phyloP scores from a whole-genome alignment of 2,113 vertebrate species.

The Tretioscincus oriximinensis region DNA sequence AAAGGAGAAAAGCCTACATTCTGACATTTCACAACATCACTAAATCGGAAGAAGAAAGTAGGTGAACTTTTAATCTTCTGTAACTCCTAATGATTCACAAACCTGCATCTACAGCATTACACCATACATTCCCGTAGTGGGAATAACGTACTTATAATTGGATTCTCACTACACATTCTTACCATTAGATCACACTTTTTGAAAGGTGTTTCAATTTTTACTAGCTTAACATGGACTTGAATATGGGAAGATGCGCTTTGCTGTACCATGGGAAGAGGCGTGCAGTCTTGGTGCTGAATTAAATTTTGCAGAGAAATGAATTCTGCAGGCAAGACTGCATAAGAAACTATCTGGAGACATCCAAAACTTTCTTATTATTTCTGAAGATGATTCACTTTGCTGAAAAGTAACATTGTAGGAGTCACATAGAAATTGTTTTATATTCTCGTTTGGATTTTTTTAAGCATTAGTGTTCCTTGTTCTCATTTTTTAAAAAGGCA shows the following conservation, averaged over 20 bases:
- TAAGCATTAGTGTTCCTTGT: background rate
- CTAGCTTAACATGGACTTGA: background rate
- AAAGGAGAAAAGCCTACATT: background rate
- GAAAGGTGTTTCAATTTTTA: conserved; percentile 17
- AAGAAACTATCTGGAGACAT: background rate
- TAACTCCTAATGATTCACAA: conserved; percentile 25
- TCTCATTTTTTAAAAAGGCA: background rate
- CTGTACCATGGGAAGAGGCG: background rate
- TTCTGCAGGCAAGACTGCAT: background rate
- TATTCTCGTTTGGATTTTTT: background rate
- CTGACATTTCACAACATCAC: conserved; percentile 17
- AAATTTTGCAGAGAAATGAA: background rate
- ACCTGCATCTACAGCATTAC: conserved; percentile 1
- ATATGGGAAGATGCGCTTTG: background rate
- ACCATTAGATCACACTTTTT: conserved; percentile 27
- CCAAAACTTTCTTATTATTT: background rate
- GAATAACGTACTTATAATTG: conserved; percentile 29
- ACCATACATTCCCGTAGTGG: conserved; percentile 5
- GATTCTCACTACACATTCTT: conserved; percentile 15
- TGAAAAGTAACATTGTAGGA: background rate
- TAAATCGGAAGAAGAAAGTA: conserved; percentile 18
- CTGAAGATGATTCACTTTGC: background rate
- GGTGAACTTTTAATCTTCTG: conserved; percentile 23
- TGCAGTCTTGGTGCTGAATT: conserved; percentile 7
- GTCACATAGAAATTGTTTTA: background rate